A percentile compares a stretch with the other conserved stretches of the same genome.
These are phyloP conservation scores for Talpa occidentalis DNA, from an alignment of 2,113 vertebrate species.

Conservation along the genomic window DNA sequence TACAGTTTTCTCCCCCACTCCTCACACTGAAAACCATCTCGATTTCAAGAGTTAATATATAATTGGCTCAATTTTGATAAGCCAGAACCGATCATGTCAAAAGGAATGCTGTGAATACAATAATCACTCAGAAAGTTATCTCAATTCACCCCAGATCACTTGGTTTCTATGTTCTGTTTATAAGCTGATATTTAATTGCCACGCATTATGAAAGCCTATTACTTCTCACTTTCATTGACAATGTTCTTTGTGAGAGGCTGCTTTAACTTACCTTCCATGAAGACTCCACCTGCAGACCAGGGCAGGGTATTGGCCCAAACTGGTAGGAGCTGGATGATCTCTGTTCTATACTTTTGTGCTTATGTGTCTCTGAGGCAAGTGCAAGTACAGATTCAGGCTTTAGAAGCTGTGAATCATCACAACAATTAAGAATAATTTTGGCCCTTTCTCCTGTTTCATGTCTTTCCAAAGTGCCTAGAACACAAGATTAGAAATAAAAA, in stretches of 20 bases:
- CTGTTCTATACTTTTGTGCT: conserved; percentile 66
- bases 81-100: neutral
- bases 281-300: conserved; percentile 68
- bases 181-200: neutral
- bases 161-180: neutral
- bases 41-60: conserved; percentile 7
- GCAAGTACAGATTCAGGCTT: conserved; percentile 70
- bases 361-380: conserved; percentile 70
- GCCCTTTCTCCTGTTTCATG: conserved; percentile 88
- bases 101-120: neutral
- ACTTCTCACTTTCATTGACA: neutral
- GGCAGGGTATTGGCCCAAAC: conserved; percentile 51
- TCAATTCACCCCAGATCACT: neutral
- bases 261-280: conserved; percentile 80
- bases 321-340: conserved; percentile 74
- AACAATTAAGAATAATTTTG: conserved; percentile 84
- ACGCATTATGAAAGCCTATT: neutral
- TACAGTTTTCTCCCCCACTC: neutral
- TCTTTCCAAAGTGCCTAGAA: conserved; percentile 86
- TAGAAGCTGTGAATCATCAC: conserved; percentile 81
- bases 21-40: neutral
- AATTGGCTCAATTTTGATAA: neutral
- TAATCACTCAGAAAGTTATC: neutral
- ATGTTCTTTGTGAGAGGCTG: neutral
- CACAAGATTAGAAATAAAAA: conserved; percentile 47